Evolutionary conservation across 2,888 invertebrate species (phyloP), one percentile per base, ranked within the genome.

Genomic region (Diabrotica balteata): DNA sequence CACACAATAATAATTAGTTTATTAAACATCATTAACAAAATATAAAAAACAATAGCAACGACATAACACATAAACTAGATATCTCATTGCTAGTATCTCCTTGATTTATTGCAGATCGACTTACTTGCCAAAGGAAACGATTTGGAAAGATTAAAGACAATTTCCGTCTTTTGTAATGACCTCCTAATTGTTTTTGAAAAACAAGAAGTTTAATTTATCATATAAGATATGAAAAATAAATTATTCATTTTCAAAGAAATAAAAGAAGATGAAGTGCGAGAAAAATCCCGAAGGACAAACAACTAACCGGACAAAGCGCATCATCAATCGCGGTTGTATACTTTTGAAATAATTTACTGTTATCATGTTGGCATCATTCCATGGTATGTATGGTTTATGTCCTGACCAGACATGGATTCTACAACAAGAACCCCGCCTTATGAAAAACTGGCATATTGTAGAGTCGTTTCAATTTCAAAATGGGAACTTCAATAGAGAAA

Each of bases 401-500:
- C 69, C 72, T 72, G 75, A 73, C 74, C 75, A 78, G 78, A 77
- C 78, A 76, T 75, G 76, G 75, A 72, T 68, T 22, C 7, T n/a
- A 9, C 11, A 68, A 9, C 11, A 68, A 71, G 71, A 70, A 77
- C 76, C 75, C 76, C 78, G 77, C 75, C 75, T 76, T 72, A 74
- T 76, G 78, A 80, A 79, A 80, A 80, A 80, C 78, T 79, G 75
- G 78, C 78, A 77, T 77, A 74, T 75, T 72, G 74, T 74, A 73
- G 77, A 74, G 77, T 77, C 77, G 78, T 77, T 80, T 77, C 78
- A 79, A 79, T 79, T 78, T 77, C 76, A 79, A 80, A 80, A 80
- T 79, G 78, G 79, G 78, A 79, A 77, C 77, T 76, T 73, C 73
- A 72, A 75, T 75, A 77, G 76, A 77, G 75, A 76, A 77, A 77